Conservation (phyloP, 2,113 vertebrate genomes). For the Burhinus bistriatus region DNA sequence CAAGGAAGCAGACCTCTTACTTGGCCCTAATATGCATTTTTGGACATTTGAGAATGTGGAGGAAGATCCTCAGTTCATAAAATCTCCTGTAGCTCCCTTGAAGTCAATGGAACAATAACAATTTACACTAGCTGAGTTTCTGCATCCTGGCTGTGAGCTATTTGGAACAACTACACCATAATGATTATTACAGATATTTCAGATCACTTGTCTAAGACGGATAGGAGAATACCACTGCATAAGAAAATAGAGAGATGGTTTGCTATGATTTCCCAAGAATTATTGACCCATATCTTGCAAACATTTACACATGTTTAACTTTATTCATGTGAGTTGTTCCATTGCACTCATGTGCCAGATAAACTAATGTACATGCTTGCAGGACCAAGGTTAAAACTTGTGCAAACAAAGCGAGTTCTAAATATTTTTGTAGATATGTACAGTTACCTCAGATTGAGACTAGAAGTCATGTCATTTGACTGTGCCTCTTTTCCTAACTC, state of each 20-base stretch:
- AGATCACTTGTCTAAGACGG: background rate
- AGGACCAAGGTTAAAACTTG: conserved; percentile 14
- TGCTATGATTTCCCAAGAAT: conserved; percentile 59
- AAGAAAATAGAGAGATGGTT: conserved; percentile 32
- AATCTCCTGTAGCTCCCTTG: conserved; percentile 51
- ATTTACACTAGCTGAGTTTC: conserved; percentile 55
- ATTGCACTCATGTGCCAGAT: conserved; percentile 21
- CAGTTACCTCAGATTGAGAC: background rate
- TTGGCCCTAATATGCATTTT: conserved; percentile 5
- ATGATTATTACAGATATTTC: conserved; percentile 59
- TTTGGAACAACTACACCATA: conserved; percentile 42
- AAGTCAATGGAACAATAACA: conserved; percentile 57
- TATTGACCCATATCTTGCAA: conserved; percentile 51
- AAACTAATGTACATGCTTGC: conserved; percentile 3
- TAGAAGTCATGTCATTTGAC: background rate
- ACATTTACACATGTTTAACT: conserved; percentile 57
- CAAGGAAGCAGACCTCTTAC: conserved; percentile 14
- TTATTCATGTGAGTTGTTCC: conserved; percentile 42
- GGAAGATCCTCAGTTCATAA: conserved; percentile 46
- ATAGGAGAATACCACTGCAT: background rate
- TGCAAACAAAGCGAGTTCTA: conserved; percentile 5
- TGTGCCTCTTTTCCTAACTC: background rate
- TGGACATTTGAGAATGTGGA: conserved; percentile 32
- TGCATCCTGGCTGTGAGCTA: conserved; percentile 59
- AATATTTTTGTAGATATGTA: background rate